Conservation (phyloP, 2,888 invertebrate species). For the Perithous albicinctus region DNA sequence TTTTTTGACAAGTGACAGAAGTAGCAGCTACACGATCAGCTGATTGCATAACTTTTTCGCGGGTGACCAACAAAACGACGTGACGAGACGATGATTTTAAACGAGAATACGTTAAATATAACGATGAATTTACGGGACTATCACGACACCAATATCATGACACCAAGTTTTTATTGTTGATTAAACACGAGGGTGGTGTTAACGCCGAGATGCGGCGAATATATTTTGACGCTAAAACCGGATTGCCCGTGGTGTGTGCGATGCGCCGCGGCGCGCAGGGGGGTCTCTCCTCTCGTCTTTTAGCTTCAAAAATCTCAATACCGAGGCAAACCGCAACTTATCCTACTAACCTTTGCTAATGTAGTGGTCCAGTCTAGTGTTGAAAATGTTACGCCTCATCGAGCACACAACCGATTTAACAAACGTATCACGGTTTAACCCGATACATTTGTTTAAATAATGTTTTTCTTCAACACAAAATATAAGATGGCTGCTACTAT, state of each 20-base stretch:
- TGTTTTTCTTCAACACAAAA: slow-evolving; percentile 85
- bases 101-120: not conserved
- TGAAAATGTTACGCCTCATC: slow-evolving; percentile 84
- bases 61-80: slow-evolving; percentile 65
- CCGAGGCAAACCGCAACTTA: slow-evolving; percentile 28
- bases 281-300: slow-evolving; percentile 32
- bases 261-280: slow-evolving; percentile 60
- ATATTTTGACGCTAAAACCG: slow-evolving; percentile 64
- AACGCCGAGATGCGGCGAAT: not conserved
- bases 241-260: slow-evolving; percentile 50
- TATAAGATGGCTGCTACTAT: slow-evolving; percentile 85
- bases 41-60: slow-evolving; percentile 84
- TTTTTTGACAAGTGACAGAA: slow-evolving; percentile 84
- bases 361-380: slow-evolving; percentile 83
- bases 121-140: too few relatives aligned
- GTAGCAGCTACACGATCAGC: slow-evolving; percentile 82
- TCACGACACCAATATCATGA: too few relatives aligned
- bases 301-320: slow-evolving; percentile 60
- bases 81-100: not conserved
- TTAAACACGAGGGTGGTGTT: not conserved
- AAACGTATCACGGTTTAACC: slow-evolving; percentile 81
- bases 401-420: slow-evolving; percentile 80
- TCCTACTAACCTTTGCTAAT: slow-evolving; percentile 84
- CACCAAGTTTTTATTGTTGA: not conserved
- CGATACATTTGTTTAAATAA: slow-evolving; percentile 83